phyloP scores from a whole-genome alignment of 1,140 invertebrate species.

The Hermatobates lingyangjiaoensis region DNA sequence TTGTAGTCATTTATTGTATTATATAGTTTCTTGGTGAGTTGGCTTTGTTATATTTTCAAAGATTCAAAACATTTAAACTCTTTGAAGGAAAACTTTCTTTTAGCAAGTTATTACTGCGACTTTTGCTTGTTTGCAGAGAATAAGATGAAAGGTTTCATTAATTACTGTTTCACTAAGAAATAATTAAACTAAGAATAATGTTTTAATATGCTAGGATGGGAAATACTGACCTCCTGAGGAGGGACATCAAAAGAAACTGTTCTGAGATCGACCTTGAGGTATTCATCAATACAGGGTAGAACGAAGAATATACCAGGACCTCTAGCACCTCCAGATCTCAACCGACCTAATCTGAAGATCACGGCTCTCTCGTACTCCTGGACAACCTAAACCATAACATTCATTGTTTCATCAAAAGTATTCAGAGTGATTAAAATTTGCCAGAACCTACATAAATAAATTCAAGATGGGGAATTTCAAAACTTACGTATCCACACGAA shows the following conservation, averaged over 20 bases:
- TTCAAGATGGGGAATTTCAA: not conserved
- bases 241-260: slow-evolving; percentile 86
- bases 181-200: too few species aligned
- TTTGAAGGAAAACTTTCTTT: too few species aligned
- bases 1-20: too few species aligned
- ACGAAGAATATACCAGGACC: slow-evolving; percentile 89
- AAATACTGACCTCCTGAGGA: slow-evolving; percentile 84
- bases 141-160: too few species aligned
- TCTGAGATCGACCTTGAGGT: slow-evolving; percentile 74
- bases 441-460: not conserved
- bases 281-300: slow-evolving; percentile 82
- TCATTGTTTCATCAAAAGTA: not conserved
- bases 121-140: too few species aligned
- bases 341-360: slow-evolving; percentile 49
- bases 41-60: too few species aligned
- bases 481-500: not conserved
- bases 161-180: too few species aligned
- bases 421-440: not conserved
- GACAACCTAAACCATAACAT: slow-evolving; percentile 34
- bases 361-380: slow-evolving; percentile 63
- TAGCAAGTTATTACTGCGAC: too few species aligned
- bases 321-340: slow-evolving; percentile 44
- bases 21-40: too few species aligned
- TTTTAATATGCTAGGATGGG: too few species aligned
- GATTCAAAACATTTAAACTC: too few species aligned